A percentile compares a stretch with the other conserved stretches of the same genome.
Conservation (phyloP, 2,797 vertebrate species). For the Picus viridis region DNA sequence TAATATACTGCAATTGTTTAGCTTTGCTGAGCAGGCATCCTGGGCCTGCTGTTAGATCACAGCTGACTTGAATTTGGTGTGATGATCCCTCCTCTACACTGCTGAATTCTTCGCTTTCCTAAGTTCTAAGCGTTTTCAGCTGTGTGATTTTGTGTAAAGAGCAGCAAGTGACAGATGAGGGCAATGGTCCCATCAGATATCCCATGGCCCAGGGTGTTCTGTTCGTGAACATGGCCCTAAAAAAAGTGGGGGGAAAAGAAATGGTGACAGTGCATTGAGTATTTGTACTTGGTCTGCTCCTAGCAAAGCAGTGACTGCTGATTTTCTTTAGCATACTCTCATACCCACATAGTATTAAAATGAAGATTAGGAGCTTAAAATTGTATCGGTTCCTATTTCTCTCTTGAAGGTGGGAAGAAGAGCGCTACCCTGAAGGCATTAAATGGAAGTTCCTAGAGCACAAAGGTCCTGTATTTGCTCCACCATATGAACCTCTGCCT, state of each 20-base stretch:
- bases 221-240: background rate
- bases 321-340: background rate
- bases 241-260: background rate
- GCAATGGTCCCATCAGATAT: background rate
- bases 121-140: constrained; percentile 17
- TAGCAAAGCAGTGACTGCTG: background rate
- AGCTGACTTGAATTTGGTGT: constrained; percentile 33
- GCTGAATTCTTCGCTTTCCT: constrained; percentile 11
- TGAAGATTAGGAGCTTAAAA: constrained; percentile 12
- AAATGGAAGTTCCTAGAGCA: constrained; percentile 98
- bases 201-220: background rate
- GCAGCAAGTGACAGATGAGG: background rate
- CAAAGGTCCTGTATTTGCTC: constrained; percentile 94
- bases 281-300: background rate
- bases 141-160: background rate
- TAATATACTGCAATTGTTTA: background rate
- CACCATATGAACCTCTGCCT: constrained; percentile 91
- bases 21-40: constrained; percentile 47
- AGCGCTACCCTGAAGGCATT: constrained; percentile 92
- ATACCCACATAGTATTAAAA: background rate
- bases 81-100: background rate
- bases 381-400: constrained; percentile 31
- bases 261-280: background rate
- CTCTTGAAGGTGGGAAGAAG: constrained; percentile 93
- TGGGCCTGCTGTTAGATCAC: constrained; percentile 26